Evolutionary conservation across 1,140 invertebrate species (phyloP).

Genomic region (Lepeophtheirus salmonis): DNA sequence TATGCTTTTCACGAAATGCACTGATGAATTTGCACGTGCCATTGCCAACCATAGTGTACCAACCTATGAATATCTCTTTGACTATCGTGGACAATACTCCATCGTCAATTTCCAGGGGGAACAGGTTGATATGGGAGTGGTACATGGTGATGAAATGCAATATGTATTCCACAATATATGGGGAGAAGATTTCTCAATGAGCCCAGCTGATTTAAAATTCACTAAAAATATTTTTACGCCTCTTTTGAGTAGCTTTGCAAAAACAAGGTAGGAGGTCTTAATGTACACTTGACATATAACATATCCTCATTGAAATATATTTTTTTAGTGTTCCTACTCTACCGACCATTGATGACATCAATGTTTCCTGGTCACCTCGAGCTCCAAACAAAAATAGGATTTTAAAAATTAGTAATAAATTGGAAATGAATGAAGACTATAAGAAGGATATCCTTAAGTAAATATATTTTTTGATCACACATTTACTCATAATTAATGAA

Average conservation of each 20-base stretch:
- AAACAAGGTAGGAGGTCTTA: constrained; percentile 21
- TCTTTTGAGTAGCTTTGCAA: constrained; percentile 24
- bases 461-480: constrained; percentile 1
- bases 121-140: constrained; percentile 22
- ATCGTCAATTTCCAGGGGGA: constrained; percentile 26
- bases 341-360: constrained; percentile 11
- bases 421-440: constrained; percentile 3
- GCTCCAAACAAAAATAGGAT: constrained; percentile 20
- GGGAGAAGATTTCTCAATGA: constrained; percentile 22
- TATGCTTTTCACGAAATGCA: constrained; percentile 24
- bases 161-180: constrained; percentile 26
- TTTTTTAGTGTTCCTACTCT: constrained; percentile 21
- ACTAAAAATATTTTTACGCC: constrained; percentile 23
- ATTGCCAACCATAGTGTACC: constrained; percentile 23
- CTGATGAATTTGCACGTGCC: constrained; percentile 22
- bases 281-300: not conserved
- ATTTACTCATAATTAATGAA: not conserved
- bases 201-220: constrained; percentile 23
- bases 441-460: constrained; percentile 8
- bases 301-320: not conserved
- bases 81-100: constrained; percentile 27
- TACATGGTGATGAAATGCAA: constrained; percentile 28
- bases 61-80: constrained; percentile 26
- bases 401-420: constrained; percentile 19
- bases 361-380: constrained; percentile 21